Percentiles rank a stretch among this genome's conserved stretches.
Evolutionary conservation across 2,113 vertebrate genomes (phyloP).

Genomic region (Boleophthalmus pectinirostris): DNA sequence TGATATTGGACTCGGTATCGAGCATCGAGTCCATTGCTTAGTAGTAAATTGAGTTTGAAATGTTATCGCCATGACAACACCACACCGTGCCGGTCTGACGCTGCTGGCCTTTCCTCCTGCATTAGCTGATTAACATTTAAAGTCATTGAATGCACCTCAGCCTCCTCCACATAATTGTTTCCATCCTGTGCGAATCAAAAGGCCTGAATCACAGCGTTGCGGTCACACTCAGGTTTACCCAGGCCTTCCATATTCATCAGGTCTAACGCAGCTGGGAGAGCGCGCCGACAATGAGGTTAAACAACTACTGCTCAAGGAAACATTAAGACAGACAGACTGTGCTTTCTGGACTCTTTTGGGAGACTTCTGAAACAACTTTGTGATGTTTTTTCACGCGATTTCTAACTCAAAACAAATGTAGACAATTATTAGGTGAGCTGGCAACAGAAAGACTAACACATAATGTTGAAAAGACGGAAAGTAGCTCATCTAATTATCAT

Average conservation of each 20-base stretch:
- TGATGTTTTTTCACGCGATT: too few relatives aligned
- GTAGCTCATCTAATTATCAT: too few relatives aligned
- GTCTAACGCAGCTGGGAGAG: conserved; percentile 42
- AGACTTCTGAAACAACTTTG: background rate
- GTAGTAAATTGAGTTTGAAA: too few relatives aligned
- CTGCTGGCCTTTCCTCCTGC: conserved; percentile 70
- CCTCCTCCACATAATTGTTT: conserved; percentile 69
- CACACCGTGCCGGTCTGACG: too few relatives aligned
- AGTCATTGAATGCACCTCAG: conserved; percentile 68
- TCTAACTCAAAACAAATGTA: too few relatives aligned
- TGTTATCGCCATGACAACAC: too few relatives aligned
- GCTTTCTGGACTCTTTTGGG: background rate
- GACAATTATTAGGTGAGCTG: too few relatives aligned
- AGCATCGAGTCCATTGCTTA: too few relatives aligned
- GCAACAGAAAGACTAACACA: background rate
- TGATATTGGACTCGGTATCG: too few relatives aligned
- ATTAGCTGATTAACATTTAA: conserved; percentile 79
- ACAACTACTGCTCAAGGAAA: conserved; percentile 29
- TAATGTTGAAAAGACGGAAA: background rate
- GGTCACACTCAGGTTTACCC: conserved; percentile 56
- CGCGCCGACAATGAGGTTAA: conserved; percentile 47
- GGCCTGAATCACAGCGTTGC: conserved; percentile 58
- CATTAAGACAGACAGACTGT: conserved; percentile 13
- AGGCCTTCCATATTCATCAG: conserved; percentile 63
- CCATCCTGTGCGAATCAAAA: conserved; percentile 76